Base-by-base conservation (phyloP, 2,888 invertebrate species). In the Spodoptera exigua region DNA sequence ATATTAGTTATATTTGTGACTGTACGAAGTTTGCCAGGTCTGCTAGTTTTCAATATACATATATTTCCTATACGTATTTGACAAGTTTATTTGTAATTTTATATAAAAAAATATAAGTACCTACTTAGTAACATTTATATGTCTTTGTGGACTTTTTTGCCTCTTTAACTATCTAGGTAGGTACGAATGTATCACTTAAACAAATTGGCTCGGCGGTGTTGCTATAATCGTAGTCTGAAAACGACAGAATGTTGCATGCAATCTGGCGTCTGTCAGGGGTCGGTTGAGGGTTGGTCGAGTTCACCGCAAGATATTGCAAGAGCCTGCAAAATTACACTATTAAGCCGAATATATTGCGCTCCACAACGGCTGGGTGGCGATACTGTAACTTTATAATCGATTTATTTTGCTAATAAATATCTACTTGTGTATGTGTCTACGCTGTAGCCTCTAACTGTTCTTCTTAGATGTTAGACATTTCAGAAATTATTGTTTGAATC, bases 271-370 rank as follows among this genome's bases (percentile, higher is more conserved):
- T 78, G 80, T 83, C 84, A 81, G 77, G 75, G 80, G 78, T 80
- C 71, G 76, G 74, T 66, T 57, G 72, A 74, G 77, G 80, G 80
- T 77, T 76, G 79, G 72, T 72, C 74, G 77, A 80, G 76, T 80
- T 76, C 74, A 81, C 87, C 87, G 81, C 87, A 87, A 87, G 87
- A 86, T 87, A 87, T 86, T 83, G 83, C 84, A 81, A 76, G 83
- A 83, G 78, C 81, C 81, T 81, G 83, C 84, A 84, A 85, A 87
- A 87, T 87, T 87, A 87, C 85, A 83, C 87, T 86, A 87, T 87
- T 84, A 86, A 85, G 80, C 81, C 76, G 76, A 86, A 86, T 87
- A 86, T 86, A 87, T 86, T 82, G 84, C 85, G 73, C 71, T 70
- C 79, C 75, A 79, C 80, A 80, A 74, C 78, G 71, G 73, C 75